Evolutionary conservation across 2,797 vertebrate genomes (phyloP).

Genomic region (Peromyscus attwateri): DNA sequence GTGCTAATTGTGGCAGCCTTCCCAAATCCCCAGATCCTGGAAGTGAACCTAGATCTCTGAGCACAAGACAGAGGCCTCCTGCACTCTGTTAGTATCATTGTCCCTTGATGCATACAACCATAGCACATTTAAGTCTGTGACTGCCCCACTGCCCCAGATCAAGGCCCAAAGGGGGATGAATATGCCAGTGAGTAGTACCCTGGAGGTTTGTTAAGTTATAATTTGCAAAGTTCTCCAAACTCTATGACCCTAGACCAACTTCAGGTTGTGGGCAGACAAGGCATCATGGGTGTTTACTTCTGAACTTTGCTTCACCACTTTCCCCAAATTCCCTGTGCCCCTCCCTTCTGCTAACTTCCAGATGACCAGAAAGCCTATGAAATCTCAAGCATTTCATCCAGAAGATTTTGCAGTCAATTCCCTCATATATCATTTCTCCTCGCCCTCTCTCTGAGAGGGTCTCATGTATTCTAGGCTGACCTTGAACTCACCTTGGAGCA

Average conservation of each 20-base stretch:
- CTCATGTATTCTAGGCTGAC: neutral
- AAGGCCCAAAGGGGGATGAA: neutral
- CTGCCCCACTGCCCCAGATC: neutral
- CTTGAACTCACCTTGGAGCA: neutral
- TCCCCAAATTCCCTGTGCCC: neutral
- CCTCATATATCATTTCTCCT: neutral
- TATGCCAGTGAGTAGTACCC: neutral
- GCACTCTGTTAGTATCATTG: neutral
- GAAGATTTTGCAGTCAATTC: neutral
- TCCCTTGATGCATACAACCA: neutral
- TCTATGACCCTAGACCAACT: neutral
- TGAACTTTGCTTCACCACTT: neutral
- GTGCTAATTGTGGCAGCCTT: neutral
- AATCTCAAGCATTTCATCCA: neutral
- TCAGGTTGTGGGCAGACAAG: neutral
- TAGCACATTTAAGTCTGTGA: neutral
- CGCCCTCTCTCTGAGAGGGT: neutral
- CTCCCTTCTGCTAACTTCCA: too few species aligned
- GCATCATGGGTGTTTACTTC: neutral
- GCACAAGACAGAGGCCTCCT: rapidly evolving
- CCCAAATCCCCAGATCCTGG: neutral
- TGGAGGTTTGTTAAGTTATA: neutral
- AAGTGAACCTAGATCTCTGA: neutral
- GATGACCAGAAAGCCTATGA: neutral
- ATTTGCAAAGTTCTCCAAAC: conserved; percentile 18